Evolutionary conservation across 2,888 invertebrate species (phyloP), one percentile per base, ranked within the genome.

Genomic region (Cerceris rybyensis): DNA sequence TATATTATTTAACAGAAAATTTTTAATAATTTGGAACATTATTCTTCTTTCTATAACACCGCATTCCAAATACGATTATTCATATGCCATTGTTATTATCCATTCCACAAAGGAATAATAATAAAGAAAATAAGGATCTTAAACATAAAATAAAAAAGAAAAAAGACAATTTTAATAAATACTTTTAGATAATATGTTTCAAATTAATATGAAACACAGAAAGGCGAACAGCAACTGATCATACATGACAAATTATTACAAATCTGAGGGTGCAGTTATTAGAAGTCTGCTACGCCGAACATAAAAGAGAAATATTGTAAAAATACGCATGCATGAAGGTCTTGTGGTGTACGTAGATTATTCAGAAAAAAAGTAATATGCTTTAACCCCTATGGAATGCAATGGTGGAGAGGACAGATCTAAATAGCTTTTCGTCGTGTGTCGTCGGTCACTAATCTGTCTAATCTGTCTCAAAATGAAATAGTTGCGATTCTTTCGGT

Each of bases 401-500:
- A 66, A 67, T 75, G 55, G 28, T 60, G 64, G 66, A 68, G 69
- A 52, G 58, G 78, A 63, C 73, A 74, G 71, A 16, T 66, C 69
- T 78, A 79, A 81, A 84, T 78, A 79, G 71, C 71, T 63, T 74
- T 66, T 70, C 75, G 80, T 68, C 59, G 70, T 65, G 65, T 66
- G 72, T 75, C 75, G 75, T 86, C 80, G 90, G 88, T 88, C 88
- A 86, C 90, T 91, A 91, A 92, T 92, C 91, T 88, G 89, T 92
- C 90, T 91, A 92, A 92, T 92, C 92, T 91, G 88, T 88, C 87
- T 89, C 90, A 85, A 92, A 92, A 92, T 92, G 92, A 92, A 92
- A 92, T 92, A 92, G 89, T 92, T 92, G 92, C 89, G 83, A 92
- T 92, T 92, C 92, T 90, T 89, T 84, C 78, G 78, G 59, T 46